Evolutionary conservation across 2,113 vertebrate species (phyloP), one percentile per base, ranked within the genome.

Genomic region (Microcebus griseorufus): DNA sequence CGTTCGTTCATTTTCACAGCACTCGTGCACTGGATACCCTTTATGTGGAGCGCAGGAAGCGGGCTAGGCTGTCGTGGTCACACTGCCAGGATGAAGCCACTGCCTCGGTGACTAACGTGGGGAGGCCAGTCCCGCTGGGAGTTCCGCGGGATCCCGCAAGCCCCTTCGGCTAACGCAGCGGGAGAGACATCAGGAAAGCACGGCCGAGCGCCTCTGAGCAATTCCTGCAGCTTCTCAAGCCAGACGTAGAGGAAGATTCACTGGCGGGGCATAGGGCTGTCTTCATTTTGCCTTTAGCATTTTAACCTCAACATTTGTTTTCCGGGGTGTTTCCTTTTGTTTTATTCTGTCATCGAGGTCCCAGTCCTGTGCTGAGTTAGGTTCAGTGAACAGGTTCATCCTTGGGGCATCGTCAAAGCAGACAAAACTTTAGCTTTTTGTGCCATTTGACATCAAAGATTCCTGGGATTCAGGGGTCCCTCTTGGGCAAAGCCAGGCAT

Each of bases 161-260:
- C 45, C 22, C 17, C 17, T 23, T 5, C 32, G 0, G 20, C 42
- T 65, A 3, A 64, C 12, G 25, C 6, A 16, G 17, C 11, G 6
- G 34, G 27, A 23, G 34, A 4, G 76, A 0, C 34, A 13, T 34
- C 11, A 2, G 34, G 25, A 8, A 23, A 14, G 34, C 6, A 29
- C 16, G 3, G 9, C 11, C 11, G 1, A 1, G 9, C 1, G 10
- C 14, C 0, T 69, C 9, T 32, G 3, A 6, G 37, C 76, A 48
- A 5, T 14, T 4, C 39, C 48, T 32, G 12, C 45, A 3, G 42
- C 89, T 87, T 39, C 45, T 29, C 22, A 4, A 37, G 23, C 23
- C 48, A 10, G 48, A 20, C 60, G 0, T 10, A 18, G 37, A 39
- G 6, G 37, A 60, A 39, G 55, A 23, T 42, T 29, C n/a, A 22